These are phyloP conservation scores for Armadillidium nasatum DNA, from an alignment of 1,140 invertebrate species.

Conservation along the genomic window DNA sequence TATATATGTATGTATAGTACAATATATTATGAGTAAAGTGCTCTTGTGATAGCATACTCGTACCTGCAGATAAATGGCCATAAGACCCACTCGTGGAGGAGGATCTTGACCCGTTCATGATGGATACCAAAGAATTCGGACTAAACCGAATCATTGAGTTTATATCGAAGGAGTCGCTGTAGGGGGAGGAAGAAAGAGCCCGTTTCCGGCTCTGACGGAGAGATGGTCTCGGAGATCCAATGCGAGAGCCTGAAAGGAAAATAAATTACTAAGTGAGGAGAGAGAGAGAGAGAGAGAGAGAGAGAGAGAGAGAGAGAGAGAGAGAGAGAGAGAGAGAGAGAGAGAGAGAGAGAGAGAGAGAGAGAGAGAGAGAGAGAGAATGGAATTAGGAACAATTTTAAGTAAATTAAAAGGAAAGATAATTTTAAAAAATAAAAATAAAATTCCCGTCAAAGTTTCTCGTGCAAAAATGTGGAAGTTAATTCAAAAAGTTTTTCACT, in stretches of 20 bases:
- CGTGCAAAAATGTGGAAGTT: too few relatives aligned
- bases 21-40: slow-evolving; percentile 9
- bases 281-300: too few relatives aligned
- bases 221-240: slow-evolving; percentile 57
- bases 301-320: too few relatives aligned
- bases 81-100: slow-evolving; percentile 83
- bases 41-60: slow-evolving; percentile 34
- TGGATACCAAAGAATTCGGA: slow-evolving; percentile 85
- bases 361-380: too few relatives aligned
- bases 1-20: slow-evolving; percentile 8
- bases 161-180: slow-evolving; percentile 88
- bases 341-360: too few relatives aligned
- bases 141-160: slow-evolving; percentile 92
- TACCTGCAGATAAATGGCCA: slow-evolving; percentile 85
- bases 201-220: slow-evolving; percentile 75
- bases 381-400: too few relatives aligned
- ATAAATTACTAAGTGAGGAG: too few relatives aligned
- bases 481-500: too few relatives aligned
- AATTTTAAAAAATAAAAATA: too few relatives aligned
- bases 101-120: slow-evolving; percentile 78
- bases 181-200: slow-evolving; percentile 87
- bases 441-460: too few relatives aligned
- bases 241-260: slow-evolving; percentile 35
- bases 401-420: too few relatives aligned
- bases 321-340: too few relatives aligned